These are phyloP conservation scores for Salvelinus fontinalis DNA, from an alignment of 2,113 vertebrate species.

Conservation along the genomic window DNA sequence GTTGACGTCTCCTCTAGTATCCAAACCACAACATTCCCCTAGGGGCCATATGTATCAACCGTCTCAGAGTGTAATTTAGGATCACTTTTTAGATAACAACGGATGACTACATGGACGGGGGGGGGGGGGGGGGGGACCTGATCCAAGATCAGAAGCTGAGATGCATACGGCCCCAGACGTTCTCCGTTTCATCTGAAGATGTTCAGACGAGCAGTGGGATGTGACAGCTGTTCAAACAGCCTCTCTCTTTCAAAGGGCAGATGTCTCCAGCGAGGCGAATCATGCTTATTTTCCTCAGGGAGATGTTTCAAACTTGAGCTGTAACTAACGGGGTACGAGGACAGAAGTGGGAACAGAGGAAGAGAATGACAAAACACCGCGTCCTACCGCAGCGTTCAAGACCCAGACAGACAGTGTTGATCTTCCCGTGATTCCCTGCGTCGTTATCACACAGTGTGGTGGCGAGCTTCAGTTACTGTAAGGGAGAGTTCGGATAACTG, in stretches of 20 bases:
- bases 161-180: constrained; percentile 26
- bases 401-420: constrained; percentile 36
- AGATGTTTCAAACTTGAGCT: constrained; percentile 55
- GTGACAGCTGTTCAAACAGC: constrained; percentile 81
- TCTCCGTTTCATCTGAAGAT: constrained; percentile 60
- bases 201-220: constrained; percentile 57
- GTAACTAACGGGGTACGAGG: constrained; percentile 46
- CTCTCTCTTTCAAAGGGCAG: constrained; percentile 72
- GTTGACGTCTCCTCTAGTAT: not conserved
- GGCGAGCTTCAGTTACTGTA: constrained; percentile 38
- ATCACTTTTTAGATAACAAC: constrained; percentile 23
- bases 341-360: constrained; percentile 25
- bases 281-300: constrained; percentile 69
- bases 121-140: no score
- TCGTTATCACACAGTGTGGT: not conserved
- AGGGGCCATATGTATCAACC: not conserved
- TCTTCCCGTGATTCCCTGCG: constrained; percentile 13
- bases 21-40: no score
- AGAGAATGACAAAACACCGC: constrained; percentile 2
- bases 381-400: not conserved
- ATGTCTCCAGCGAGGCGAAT: constrained; percentile 76
- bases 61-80: no score
- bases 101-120: not conserved
- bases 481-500: constrained; percentile 4
- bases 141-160: constrained; percentile 21